These are phyloP conservation scores for Cyaniris semiargus DNA, from an alignment of 2,888 invertebrate genomes.

Conservation along the genomic window DNA sequence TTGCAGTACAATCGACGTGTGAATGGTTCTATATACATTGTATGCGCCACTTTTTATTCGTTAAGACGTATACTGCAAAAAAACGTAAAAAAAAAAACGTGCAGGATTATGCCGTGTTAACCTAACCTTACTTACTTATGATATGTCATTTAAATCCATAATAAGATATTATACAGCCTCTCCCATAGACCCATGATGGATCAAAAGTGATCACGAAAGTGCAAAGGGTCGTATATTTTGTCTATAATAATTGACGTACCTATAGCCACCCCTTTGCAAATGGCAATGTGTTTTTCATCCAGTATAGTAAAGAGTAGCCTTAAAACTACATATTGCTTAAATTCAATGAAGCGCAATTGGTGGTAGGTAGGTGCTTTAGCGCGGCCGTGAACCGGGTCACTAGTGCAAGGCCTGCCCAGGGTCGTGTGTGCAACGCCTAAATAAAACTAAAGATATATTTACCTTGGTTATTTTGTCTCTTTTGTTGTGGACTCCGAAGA, in stretches of 20 bases:
- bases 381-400: constrained; percentile 59
- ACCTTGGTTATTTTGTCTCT: constrained; percentile 26
- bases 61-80: too few relatives aligned
- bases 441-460: constrained; percentile 26
- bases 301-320: not conserved
- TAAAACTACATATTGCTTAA: not conserved
- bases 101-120: too few relatives aligned
- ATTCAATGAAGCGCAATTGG: not conserved
- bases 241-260: too few relatives aligned
- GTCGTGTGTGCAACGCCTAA: constrained; percentile 30
- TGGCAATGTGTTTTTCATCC: not conserved
- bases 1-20: too few relatives aligned
- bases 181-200: not conserved
- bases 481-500: constrained; percentile 8
- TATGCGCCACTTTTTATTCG: too few relatives aligned
- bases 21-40: too few relatives aligned
- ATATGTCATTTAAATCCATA: too few relatives aligned
- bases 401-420: constrained; percentile 53
- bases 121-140: too few relatives aligned
- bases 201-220: not conserved
- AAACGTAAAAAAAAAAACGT: too few relatives aligned
- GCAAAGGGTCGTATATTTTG: not conserved
- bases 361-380: not conserved
- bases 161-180: not conserved
- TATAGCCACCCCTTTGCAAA: too few relatives aligned